phyloP scores from a whole-genome alignment of 2,797 vertebrate species.

The Pyrocephalus nanus region DNA sequence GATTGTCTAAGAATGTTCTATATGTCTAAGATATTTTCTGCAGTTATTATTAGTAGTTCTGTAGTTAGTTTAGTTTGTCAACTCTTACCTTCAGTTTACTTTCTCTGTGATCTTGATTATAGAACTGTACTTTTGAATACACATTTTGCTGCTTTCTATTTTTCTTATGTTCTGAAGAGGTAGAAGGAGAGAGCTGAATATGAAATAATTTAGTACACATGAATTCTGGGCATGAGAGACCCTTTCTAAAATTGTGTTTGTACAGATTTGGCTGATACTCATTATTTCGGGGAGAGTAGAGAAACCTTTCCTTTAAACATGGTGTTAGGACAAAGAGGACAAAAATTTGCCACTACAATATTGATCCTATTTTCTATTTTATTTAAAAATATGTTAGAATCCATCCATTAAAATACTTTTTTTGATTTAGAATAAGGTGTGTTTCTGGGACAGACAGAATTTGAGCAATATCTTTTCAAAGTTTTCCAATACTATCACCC shows the following conservation, averaged over 20 bases:
- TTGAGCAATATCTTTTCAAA: neutral
- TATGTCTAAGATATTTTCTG: neutral
- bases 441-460: neutral
- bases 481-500: neutral
- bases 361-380: neutral
- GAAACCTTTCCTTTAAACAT: neutral
- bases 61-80: neutral
- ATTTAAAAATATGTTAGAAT: neutral
- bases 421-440: neutral
- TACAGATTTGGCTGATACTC: neutral
- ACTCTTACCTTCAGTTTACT: neutral
- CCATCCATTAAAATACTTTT: neutral
- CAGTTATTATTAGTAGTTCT: neutral
- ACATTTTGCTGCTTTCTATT: neutral
- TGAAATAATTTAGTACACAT: neutral
- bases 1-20: neutral
- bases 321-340: neutral
- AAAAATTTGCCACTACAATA: neutral
- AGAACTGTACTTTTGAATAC: neutral
- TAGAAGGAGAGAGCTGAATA: neutral
- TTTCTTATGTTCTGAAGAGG: neutral
- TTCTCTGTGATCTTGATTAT: neutral
- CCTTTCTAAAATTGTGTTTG: neutral
- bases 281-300: neutral
- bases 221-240: neutral